Conservation (phyloP, 2,113 vertebrate genomes). For the Python bivittatus region DNA sequence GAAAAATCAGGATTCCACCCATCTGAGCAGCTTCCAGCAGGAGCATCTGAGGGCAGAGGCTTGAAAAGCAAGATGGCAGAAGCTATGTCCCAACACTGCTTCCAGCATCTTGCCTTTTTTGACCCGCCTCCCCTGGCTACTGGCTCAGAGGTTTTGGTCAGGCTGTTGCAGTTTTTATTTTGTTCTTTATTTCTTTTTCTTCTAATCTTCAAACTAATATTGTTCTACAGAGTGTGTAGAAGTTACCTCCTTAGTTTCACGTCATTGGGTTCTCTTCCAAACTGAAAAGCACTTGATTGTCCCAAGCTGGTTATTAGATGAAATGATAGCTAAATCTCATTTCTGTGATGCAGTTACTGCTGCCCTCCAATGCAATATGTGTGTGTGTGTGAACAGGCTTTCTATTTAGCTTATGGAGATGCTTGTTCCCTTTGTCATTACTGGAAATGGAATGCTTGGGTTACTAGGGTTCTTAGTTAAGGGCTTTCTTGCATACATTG, state of each 20-base stretch:
- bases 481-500: neutral
- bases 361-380: neutral
- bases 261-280: neutral
- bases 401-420: neutral
- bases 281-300: neutral
- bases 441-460: neutral
- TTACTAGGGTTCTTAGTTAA: neutral
- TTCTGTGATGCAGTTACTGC: neutral
- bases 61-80: too few relatives aligned
- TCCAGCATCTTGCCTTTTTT: too few relatives aligned
- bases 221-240: neutral
- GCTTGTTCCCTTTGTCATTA: neutral
- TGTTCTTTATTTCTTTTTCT: neutral
- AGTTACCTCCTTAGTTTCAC: neutral
- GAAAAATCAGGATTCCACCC: too few relatives aligned
- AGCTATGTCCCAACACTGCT: too few relatives aligned
- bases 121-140: neutral
- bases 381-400: neutral
- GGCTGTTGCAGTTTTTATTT: neutral
- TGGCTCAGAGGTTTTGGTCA: neutral
- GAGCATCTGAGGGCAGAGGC: too few relatives aligned
- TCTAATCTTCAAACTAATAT: neutral
- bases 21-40: too few relatives aligned
- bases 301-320: too few relatives aligned
- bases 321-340: neutral